Evolutionary conservation across 2,113 vertebrate species (phyloP).

Genomic region (Phrynosoma platyrhinos): DNA sequence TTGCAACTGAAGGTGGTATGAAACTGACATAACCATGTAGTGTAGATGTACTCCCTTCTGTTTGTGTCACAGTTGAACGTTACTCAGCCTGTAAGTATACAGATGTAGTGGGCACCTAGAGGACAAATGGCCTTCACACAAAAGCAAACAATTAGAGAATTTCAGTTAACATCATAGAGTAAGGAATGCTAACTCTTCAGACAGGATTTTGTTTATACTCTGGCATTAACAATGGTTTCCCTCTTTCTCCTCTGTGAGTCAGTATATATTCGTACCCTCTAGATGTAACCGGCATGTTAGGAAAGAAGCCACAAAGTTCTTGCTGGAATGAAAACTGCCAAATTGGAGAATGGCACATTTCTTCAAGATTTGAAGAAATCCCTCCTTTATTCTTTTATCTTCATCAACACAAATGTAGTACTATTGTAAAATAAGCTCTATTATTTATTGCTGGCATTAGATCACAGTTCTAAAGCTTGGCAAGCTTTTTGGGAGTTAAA

Average conservation of each 20-base stretch:
- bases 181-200: neutral
- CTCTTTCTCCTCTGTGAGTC: neutral
- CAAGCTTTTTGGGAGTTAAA: neutral
- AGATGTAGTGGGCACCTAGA: neutral
- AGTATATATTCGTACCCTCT: neutral
- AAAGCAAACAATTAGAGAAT: slow-evolving; percentile 14
- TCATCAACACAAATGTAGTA: neutral
- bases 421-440: neutral
- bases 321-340: neutral
- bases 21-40: too few species aligned
- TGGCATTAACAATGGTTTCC: slow-evolving; percentile 8
- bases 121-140: slow-evolving; percentile 25
- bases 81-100: neutral
- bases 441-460: slow-evolving; percentile 1
- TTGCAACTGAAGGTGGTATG: too few species aligned
- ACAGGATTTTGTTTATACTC: neutral
- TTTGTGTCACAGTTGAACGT: neutral
- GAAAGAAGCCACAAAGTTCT: neutral
- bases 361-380: neutral
- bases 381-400: too few species aligned
- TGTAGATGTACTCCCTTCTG: too few species aligned
- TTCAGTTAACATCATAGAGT: neutral
- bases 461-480: slow-evolving; percentile 6
- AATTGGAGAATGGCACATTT: neutral
- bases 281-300: slow-evolving; percentile 1